phyloP scores from a whole-genome alignment of 2,113 vertebrate genomes.

The Eptesicus fuscus region DNA sequence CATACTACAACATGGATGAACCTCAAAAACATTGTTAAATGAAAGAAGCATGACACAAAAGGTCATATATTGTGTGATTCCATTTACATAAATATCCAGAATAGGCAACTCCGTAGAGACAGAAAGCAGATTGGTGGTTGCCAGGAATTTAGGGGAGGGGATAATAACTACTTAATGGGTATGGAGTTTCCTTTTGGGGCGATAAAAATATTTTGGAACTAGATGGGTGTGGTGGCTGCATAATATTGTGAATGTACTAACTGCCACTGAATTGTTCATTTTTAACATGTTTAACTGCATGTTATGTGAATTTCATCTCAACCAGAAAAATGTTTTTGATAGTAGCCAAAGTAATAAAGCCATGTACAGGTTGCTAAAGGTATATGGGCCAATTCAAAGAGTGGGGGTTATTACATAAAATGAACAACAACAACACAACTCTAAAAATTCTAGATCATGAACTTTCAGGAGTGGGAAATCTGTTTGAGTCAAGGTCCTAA shows the following conservation, averaged over 20 bases:
- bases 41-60: neutral
- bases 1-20: neutral
- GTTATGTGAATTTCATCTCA: neutral
- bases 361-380: neutral
- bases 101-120: neutral
- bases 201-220: neutral
- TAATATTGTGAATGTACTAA: neutral
- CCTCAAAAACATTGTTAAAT: neutral
- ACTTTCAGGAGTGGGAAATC: neutral
- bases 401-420: neutral
- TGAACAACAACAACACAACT: neutral
- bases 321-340: neutral
- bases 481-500: neutral
- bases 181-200: neutral
- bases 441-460: neutral
- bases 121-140: neutral
- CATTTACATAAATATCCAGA: neutral
- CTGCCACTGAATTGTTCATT: neutral
- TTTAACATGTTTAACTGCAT: neutral
- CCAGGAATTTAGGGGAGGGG: neutral
- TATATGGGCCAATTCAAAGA: neutral
- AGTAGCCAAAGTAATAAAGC: neutral
- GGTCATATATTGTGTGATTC: neutral
- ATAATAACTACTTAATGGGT: neutral
- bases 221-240: neutral